These are phyloP conservation scores for Cremastinae sp. DNA, from an alignment of 2,888 invertebrate species.

Conservation along the genomic window DNA sequence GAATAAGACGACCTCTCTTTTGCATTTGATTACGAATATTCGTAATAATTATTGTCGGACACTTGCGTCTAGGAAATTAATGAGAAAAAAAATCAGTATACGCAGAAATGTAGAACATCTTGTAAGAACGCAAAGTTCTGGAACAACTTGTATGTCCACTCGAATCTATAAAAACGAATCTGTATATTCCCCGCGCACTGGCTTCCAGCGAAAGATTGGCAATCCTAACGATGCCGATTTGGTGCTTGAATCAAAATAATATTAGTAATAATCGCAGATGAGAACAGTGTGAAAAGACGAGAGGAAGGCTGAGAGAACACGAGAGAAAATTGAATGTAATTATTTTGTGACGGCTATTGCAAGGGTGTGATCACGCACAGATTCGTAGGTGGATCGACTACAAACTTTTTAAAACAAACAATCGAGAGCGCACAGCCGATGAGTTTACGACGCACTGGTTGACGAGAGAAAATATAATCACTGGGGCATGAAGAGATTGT, in stretches of 20 bases:
- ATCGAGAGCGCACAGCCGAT: constrained; percentile 44
- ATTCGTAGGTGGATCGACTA: background rate
- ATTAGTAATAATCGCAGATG: constrained; percentile 18
- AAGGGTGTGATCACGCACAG: constrained; percentile 24
- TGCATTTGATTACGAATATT: constrained; percentile 32
- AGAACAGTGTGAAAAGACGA: constrained; percentile 14
- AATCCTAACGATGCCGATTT: constrained; percentile 34
- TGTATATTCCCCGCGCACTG: constrained; percentile 43
- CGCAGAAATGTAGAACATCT: constrained; percentile 3
- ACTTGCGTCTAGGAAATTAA: constrained; percentile 3
- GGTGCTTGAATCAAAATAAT: constrained; percentile 44
- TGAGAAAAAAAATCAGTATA: constrained; percentile 1
- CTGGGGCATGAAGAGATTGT: constrained; percentile 40
- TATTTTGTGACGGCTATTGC: background rate
- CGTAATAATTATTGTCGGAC: constrained; percentile 22
- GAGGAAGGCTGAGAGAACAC: background rate
- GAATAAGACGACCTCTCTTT: constrained; percentile 53
- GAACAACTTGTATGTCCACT: constrained; percentile 44
- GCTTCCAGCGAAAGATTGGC: constrained; percentile 38
- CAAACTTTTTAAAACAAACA: constrained; percentile 23
- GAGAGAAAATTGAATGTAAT: constrained; percentile 5
- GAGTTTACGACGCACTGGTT: constrained; percentile 30
- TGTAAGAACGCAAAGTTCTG: constrained; percentile 48
- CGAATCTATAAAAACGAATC: constrained; percentile 51
- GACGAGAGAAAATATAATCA: constrained; percentile 27